A percentile compares a stretch with the other conserved stretches of the same genome.
These are phyloP conservation scores for Gadopsis marmoratus DNA, from an alignment of 2,797 vertebrate species.

Conservation along the genomic window DNA sequence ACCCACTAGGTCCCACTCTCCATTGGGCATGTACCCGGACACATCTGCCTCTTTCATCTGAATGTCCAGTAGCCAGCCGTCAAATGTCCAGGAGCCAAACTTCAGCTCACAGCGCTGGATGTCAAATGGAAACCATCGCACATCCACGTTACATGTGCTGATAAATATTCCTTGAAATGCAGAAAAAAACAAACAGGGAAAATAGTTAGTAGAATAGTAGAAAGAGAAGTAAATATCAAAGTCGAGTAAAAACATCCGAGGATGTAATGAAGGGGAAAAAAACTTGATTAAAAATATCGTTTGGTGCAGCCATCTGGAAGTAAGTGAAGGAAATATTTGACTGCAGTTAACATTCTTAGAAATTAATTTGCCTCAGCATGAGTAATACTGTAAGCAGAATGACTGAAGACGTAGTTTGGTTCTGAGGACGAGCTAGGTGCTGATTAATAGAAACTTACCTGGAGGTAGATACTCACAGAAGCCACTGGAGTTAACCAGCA, in stretches of 20 bases:
- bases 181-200: not conserved
- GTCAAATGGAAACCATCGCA: conserved; percentile 89
- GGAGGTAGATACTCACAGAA: conserved; percentile 88
- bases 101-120: conserved; percentile 88
- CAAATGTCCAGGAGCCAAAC: conserved; percentile 89
- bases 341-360: conserved; percentile 3
- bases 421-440: conserved; percentile 1
- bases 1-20: conserved; percentile 89
- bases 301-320: conserved; percentile 52
- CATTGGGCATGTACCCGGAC: conserved; percentile 87
- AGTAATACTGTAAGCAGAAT: conserved; percentile 14
- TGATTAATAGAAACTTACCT: conserved; percentile 74
- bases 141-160: conserved; percentile 87
- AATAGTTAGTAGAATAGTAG: not conserved
- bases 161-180: conserved; percentile 83
- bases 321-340: conserved; percentile 29
- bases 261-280: conserved; percentile 7
- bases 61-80: conserved; percentile 88
- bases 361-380: conserved; percentile 28
- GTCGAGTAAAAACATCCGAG: not conserved
- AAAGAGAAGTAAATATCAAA: conserved; percentile 7
- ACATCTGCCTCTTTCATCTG: conserved; percentile 88
- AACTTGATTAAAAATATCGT: conserved; percentile 30
- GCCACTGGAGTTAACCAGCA: conserved; percentile 88
- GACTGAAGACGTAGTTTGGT: not conserved